Base-by-base conservation (phyloP, 2,113 vertebrate genomes). In the Platysternon megacephalum region DNA sequence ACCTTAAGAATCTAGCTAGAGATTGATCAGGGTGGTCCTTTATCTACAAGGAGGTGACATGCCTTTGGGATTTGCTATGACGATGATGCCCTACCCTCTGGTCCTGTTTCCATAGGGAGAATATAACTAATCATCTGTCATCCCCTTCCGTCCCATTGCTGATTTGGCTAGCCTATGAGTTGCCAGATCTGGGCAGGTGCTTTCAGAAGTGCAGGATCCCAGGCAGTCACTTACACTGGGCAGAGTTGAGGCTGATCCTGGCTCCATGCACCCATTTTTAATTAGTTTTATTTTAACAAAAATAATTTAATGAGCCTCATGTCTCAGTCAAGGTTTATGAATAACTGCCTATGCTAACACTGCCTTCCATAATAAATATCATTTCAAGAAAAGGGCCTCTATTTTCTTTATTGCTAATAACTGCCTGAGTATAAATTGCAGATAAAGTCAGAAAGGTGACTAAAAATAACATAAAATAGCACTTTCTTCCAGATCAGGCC, bases 341-440 rank as follows among this genome's bases (percentile, higher is more conserved):
- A 39, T 3, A 29, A 10, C 55, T 94, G 82, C n/a, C 74, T 3
- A 0, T 72, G 39, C 11, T 74, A 61, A 83, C 4, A 3, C 0
- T 39, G 22, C 82, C 52, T 78, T 17, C 56, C 6, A 1, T 53
- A 65, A 86, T 16, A 10, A 53, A 11, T 74, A 13, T 6, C 0
- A 0, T 83, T 92, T 90, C 35, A 55, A 53, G 12, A 80, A 85
- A 35, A 82, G 29, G 58, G 35, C 56, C 91, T 53, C 72, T 53
- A 79, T 91, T 79, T 55, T 26, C 11, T 84, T 78, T 85, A 29
- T 7, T 83, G 88, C 32, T 35, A 79, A 28, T 46, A 88, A 42
- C 86, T 94, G 24, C 28, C 10, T 52, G 42, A 83, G 72, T 84
- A 48, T 79, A 85, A 90, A 76, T 46, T 79, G 24, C 58, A 58